phyloP scores from a whole-genome alignment of 2,113 vertebrate species.

The Mohoua ochrocephala region DNA sequence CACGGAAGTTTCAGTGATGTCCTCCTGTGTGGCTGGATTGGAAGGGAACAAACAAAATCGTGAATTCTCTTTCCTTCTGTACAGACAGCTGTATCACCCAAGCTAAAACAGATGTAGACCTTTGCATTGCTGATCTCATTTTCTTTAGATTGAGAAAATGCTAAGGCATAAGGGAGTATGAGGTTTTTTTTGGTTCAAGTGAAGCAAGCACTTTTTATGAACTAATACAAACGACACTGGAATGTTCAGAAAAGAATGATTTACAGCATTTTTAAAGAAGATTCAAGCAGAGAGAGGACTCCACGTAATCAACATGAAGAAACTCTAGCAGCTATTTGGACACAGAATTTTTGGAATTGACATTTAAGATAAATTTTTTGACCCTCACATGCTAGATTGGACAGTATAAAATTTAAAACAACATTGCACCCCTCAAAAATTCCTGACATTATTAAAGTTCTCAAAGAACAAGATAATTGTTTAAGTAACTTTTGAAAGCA shows the following conservation, averaged over 20 bases:
- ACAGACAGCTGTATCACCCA: rapidly evolving
- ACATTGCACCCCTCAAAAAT: rapidly evolving
- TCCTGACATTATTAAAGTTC: neutral
- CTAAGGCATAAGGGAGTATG: neutral
- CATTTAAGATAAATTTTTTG: neutral
- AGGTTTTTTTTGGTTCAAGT: neutral
- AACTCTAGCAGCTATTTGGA: neutral
- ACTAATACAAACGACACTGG: rapidly evolving
- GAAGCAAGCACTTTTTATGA: neutral
- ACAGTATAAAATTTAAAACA: neutral
- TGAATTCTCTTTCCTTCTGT: neutral
- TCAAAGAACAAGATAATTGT: neutral
- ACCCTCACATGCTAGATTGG: neutral
- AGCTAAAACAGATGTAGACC: neutral
- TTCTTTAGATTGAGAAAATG: neutral
- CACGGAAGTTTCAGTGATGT: neutral
- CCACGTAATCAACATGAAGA: neutral
- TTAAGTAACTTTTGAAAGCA: neutral
- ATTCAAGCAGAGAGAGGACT: neutral
- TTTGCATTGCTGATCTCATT: neutral
- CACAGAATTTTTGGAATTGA: neutral
- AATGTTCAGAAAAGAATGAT: neutral
- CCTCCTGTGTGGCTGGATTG: neutral
- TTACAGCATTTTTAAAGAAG: neutral
- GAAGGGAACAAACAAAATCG: rapidly evolving